Conservation (phyloP, 2,113 vertebrate species). For the Gobiocypris rarus region DNA sequence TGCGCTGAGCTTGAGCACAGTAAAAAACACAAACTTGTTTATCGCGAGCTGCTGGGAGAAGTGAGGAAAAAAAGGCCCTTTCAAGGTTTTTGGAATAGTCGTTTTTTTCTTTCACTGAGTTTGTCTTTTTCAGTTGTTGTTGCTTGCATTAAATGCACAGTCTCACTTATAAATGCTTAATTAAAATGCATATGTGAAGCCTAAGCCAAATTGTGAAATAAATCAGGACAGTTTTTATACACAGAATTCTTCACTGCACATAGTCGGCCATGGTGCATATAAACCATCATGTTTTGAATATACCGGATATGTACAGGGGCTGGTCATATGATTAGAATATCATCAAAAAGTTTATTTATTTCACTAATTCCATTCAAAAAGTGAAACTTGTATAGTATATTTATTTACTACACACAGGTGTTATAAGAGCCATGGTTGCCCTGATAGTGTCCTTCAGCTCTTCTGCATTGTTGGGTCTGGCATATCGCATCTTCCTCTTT, state of each 20-base stretch:
- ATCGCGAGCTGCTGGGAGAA: slow-evolving; percentile 18
- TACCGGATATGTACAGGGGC: too few species aligned
- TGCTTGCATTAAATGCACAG: slow-evolving; percentile 6
- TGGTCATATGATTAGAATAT: too few species aligned
- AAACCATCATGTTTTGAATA: background rate
- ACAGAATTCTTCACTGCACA: background rate
- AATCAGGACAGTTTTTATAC: slow-evolving; percentile 40
- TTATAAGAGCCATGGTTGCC: too few species aligned
- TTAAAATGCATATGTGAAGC: background rate
- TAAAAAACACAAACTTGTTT: slow-evolving; percentile 19
- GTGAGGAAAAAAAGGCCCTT: slow-evolving; percentile 19
- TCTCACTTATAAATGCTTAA: background rate
- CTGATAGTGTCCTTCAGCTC: too few species aligned
- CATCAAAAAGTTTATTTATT: too few species aligned
- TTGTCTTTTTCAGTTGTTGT: slow-evolving; percentile 4
- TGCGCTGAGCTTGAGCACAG: slow-evolving; percentile 21
- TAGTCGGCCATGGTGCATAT: background rate
- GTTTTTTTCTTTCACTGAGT: slow-evolving; percentile 1
- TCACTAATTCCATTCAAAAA: too few species aligned
- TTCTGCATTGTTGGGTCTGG: too few species aligned
- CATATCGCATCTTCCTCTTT: too few species aligned
- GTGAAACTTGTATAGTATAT: too few species aligned
- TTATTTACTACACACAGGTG: too few species aligned
- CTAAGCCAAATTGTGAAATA: slow-evolving; percentile 44
- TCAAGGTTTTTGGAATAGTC: slow-evolving; percentile 2